Conservation (phyloP, 1,140 invertebrate genomes). For the Tigriopus japonicus region DNA sequence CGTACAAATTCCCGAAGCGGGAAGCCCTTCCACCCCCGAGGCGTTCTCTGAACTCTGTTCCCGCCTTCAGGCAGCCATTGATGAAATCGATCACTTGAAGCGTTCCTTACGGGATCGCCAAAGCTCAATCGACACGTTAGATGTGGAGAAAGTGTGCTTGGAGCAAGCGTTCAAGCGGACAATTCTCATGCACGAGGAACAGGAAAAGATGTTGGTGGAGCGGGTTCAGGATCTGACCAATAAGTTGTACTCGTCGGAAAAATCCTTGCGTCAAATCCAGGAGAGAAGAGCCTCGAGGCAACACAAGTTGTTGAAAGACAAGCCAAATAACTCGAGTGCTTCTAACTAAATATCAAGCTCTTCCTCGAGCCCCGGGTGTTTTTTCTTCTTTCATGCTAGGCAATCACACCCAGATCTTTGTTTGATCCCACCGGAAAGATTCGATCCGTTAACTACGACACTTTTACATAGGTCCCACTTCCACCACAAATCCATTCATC, state of each 20-base stretch:
- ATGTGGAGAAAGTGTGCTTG: conserved; percentile 46
- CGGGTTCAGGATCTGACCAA: conserved; percentile 60
- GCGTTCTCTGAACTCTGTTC: too few relatives aligned
- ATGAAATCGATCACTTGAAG: conserved; percentile 43
- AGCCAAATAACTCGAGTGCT: too few relatives aligned
- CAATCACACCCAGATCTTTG: too few relatives aligned
- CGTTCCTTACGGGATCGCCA: conserved; percentile 28
- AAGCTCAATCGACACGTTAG: conserved; percentile 28
- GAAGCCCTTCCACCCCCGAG: too few relatives aligned
- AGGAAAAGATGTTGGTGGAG: conserved; percentile 56
- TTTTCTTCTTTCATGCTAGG: too few relatives aligned
- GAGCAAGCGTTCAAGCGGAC: conserved; percentile 32
- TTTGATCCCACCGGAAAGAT: too few relatives aligned
- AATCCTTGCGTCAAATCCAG: conserved; percentile 28
- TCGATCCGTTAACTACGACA: too few relatives aligned
- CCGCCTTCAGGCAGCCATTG: not conserved
- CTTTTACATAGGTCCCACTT: too few relatives aligned
- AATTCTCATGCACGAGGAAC: conserved; percentile 36
- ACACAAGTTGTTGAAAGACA: not conserved
- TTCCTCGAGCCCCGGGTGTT: too few relatives aligned
- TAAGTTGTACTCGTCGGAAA: conserved; percentile 58
- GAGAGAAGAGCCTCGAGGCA: not conserved
- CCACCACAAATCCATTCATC: too few relatives aligned
- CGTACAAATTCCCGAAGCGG: too few relatives aligned
- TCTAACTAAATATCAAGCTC: too few relatives aligned